A percentile compares a stretch with the other conserved stretches of the same genome.
Evolutionary conservation across 2,113 vertebrate genomes (phyloP).

Genomic region (Mirounga angustirostris): DNA sequence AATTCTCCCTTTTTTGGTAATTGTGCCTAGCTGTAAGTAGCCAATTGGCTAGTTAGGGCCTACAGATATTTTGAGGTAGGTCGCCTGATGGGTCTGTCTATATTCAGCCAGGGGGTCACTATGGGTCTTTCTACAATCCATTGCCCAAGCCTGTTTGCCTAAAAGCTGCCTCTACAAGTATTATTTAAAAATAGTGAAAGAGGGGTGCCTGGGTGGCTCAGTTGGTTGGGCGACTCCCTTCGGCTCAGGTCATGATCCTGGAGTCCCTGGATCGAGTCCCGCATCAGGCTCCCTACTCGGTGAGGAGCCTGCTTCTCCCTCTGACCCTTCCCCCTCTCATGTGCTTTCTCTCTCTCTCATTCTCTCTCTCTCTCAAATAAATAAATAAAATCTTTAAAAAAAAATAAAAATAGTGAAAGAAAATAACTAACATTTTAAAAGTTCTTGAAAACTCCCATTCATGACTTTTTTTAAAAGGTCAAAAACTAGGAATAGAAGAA

Average conservation of each 20-base stretch:
- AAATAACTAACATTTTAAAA: conserved; percentile 28
- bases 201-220: background rate
- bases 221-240: too few species aligned
- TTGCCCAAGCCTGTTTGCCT: background rate
- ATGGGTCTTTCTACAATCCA: background rate
- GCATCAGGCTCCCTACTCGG: too few species aligned
- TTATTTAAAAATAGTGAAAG: background rate
- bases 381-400: too few species aligned
- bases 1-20: background rate
- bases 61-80: background rate
- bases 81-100: background rate
- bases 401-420: background rate
- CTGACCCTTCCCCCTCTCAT: too few species aligned
- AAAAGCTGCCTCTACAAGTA: background rate
- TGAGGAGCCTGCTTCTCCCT: too few species aligned
- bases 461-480: background rate
- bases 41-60: background rate
- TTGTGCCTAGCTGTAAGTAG: background rate
- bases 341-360: too few species aligned
- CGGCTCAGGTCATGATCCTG: too few species aligned
- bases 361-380: too few species aligned
- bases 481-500: conserved; percentile 7
- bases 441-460: conserved; percentile 25
- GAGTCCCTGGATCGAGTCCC: too few species aligned
- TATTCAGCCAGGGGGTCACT: background rate